Percentiles rank a stretch among this genome's conserved stretches.
Conservation (phyloP, 1,140 invertebrate genomes). For the Drosophila pectinifera region DNA sequence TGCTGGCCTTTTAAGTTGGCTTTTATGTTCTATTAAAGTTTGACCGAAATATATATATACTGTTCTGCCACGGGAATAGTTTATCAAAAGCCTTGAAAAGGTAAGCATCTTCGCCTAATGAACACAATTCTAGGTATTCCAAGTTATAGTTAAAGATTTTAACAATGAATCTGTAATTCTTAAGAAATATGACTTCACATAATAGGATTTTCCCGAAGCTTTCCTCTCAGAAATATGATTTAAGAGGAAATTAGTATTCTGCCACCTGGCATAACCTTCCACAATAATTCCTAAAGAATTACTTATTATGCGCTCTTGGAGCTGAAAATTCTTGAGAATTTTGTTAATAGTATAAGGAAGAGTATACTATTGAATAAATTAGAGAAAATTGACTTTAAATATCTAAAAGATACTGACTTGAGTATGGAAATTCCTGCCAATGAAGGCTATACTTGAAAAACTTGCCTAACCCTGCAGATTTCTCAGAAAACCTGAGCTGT, state of each 20-base stretch:
- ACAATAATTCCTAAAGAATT: too few species aligned
- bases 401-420: background rate
- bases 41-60: too few species aligned
- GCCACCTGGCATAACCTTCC: too few species aligned
- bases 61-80: too few species aligned
- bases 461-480: background rate
- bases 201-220: background rate
- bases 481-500: background rate
- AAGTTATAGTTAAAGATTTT: background rate
- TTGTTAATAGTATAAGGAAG: background rate
- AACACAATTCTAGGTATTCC: background rate
- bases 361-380: background rate
- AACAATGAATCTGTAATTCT: background rate
- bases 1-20: background rate
- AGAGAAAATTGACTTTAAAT: background rate
- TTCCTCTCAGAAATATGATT: background rate
- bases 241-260: background rate
- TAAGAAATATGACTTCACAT: background rate
- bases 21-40: constrained; percentile 1
- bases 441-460: background rate
- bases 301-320: too few species aligned
- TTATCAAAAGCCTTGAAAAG: background rate
- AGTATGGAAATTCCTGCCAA: background rate
- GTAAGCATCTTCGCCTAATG: background rate
- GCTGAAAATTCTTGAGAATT: background rate